phyloP scores from a whole-genome alignment of 1,140 invertebrate species.

The Leptoteleia sp. region DNA sequence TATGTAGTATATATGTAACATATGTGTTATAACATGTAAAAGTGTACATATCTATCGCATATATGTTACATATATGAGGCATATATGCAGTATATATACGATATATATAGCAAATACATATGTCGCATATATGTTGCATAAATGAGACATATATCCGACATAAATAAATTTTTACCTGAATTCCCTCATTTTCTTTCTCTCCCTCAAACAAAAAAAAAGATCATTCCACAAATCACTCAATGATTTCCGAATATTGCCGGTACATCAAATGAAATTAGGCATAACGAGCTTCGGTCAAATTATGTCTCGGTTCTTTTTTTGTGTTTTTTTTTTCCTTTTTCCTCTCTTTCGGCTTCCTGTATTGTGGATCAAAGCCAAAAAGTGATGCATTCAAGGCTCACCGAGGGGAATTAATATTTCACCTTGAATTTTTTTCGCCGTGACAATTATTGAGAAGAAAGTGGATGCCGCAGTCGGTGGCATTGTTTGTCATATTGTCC shows the following conservation, averaged over 20 bases:
- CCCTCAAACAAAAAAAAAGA: background rate
- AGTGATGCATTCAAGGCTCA: background rate
- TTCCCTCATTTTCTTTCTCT: background rate
- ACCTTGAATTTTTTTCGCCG: background rate
- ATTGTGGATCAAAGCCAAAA: conserved; percentile 1
- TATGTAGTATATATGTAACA: too few relatives aligned
- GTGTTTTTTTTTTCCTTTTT: background rate
- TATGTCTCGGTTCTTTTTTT: background rate
- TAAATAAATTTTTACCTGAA: conserved; percentile 2
- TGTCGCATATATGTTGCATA: too few relatives aligned
- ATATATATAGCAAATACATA: too few relatives aligned
- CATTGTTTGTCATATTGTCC: conserved; percentile 69
- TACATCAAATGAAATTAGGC: conserved; percentile 3
- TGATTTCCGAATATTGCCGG: background rate
- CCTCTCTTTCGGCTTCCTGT: background rate
- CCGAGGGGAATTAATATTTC: background rate
- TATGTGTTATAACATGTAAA: too few relatives aligned
- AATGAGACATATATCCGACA: too few relatives aligned
- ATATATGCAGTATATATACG: too few relatives aligned
- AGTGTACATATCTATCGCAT: too few relatives aligned
- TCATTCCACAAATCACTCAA: background rate
- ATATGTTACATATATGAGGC: too few relatives aligned
- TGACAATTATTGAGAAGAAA: conserved; percentile 10
- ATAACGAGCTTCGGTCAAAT: conserved; percentile 1
- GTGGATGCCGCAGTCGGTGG: conserved; percentile 27